Evolutionary conservation across 92 coral and sea anemone species (phyloP).

Genomic region (Micromussa lordhowensis): DNA sequence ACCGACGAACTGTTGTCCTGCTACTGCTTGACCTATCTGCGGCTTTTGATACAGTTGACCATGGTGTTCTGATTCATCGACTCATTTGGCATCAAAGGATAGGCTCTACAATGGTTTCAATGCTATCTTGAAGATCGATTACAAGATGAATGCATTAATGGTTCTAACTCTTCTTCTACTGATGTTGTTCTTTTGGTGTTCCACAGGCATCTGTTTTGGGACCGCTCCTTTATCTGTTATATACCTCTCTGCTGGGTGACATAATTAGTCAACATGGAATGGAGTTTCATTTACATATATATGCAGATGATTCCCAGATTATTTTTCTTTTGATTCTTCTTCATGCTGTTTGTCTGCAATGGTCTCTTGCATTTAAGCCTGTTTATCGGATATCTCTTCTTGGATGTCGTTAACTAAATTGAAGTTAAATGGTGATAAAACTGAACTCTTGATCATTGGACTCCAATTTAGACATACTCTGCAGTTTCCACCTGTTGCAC

Average conservation of each 20-base stretch:
- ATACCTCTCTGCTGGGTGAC: not conserved
- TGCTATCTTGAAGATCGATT: constrained; percentile 21
- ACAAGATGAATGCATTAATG: not conserved
- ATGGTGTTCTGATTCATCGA: too few species aligned
- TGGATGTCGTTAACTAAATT: too few species aligned
- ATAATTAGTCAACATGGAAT: too few species aligned
- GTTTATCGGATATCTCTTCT: constrained; percentile 22
- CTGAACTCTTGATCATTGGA: constrained; percentile 46
- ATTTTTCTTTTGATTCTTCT: too few species aligned
- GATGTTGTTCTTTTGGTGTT: constrained; percentile 21
- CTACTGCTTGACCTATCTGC: too few species aligned
- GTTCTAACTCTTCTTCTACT: constrained; percentile 1
- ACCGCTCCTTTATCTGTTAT: constrained; percentile 14
- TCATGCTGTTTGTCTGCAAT: too few species aligned
- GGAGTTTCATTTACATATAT: too few species aligned
- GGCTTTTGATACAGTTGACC: too few species aligned
- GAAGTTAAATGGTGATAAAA: constrained; percentile 34
- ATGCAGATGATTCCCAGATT: too few species aligned
- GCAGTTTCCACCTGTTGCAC: constrained; percentile 17
- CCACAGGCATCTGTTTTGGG: not conserved
- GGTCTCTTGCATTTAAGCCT: too few species aligned
- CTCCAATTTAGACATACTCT: constrained; percentile 25
- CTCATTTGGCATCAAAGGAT: constrained; percentile 21
- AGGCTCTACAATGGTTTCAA: constrained; percentile 20
- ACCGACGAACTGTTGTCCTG: too few species aligned